These are phyloP conservation scores for Marasmarcha lunaedactyla DNA, from an alignment of 2,888 invertebrate species.

Conservation along the genomic window DNA sequence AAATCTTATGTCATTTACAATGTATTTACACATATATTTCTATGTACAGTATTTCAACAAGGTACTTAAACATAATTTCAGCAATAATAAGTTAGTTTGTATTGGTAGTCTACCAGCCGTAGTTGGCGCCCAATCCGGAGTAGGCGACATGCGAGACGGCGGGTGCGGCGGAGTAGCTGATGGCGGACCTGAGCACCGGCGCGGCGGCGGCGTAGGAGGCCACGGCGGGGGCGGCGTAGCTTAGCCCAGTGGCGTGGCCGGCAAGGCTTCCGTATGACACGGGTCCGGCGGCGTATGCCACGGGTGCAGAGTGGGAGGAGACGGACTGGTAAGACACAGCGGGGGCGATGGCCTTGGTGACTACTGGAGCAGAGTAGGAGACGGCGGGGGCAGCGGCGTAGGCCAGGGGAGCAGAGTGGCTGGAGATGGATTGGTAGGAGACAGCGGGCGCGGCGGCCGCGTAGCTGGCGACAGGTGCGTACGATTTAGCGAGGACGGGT, in stretches of 20 bases:
- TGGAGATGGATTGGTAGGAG: slow-evolving; percentile 15
- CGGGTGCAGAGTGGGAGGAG: slow-evolving; percentile 22
- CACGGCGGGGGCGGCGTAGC: slow-evolving; percentile 10
- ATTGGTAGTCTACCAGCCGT: slow-evolving; percentile 37
- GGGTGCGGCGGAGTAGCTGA: slow-evolving; percentile 52
- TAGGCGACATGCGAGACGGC: slow-evolving; percentile 72
- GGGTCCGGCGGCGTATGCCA: slow-evolving; percentile 13
- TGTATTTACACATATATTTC: no score
- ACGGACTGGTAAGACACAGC: slow-evolving; percentile 28
- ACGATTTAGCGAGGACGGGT: slow-evolving; percentile 11
- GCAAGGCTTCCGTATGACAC: slow-evolving; percentile 14
- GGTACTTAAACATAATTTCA: no score
- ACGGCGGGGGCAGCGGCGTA: slow-evolving; percentile 8
- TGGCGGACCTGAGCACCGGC: slow-evolving; percentile 38
- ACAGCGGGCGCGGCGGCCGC: slow-evolving; percentile 18
- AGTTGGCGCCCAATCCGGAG: slow-evolving; percentile 66
- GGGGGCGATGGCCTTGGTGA: slow-evolving; percentile 12
- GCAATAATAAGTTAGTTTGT: no score
- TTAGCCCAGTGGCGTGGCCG: slow-evolving; percentile 2
- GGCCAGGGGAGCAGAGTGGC: slow-evolving; percentile 9
- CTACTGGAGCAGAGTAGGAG: slow-evolving; percentile 2
- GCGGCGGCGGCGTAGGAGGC: slow-evolving; percentile 14
- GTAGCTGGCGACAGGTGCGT: slow-evolving; percentile 21
- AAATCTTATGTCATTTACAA: no score
- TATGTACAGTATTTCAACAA: no score